Evolutionary conservation across 2,113 vertebrate species (phyloP), one percentile per base, ranked within the genome.

Genomic region (Hipposideros armiger): DNA sequence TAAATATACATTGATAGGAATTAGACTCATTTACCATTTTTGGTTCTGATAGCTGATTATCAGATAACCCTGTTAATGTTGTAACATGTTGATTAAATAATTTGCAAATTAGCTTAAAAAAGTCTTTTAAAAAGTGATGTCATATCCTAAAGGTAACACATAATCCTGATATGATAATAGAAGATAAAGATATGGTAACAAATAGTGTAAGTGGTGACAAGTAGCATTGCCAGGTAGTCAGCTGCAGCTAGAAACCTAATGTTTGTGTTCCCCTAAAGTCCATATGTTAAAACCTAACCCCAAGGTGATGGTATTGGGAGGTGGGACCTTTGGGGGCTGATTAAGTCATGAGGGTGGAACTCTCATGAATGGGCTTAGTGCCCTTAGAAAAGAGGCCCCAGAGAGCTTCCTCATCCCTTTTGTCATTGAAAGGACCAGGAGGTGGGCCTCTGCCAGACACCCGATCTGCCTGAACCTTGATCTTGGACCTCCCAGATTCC

Each of bases 11-110:
- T 58, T 70, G 50, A 15, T 16, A 14, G 50, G 36, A 90, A 84
- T 62, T 93, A 89, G 8, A 62, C 19, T 56, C n/a, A 76, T 89
- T 91, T 90, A 62, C 30, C 28, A 81, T 77, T 92, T 60, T 96
- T 84, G 67, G 14, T 88, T 93, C 52, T 52, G 28, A 82, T n/a
- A 88, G 52, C 26, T 81, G 28, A 90, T 50, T 58, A 84, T 70
- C 17, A 87, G 58, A 72, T 81, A 58, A 64, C 62, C 19, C 22
- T 47, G 11, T 22, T 69, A 64, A 60, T 73, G 24, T 8, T 11
- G 67, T 56, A 87, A 24, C 8, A 15, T 13, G 20, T 26, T 81
- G 30, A 26, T 91, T n/a, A 88, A 72, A 54, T 76, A 84, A 92
- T 88, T 73, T 17, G 0, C 8, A 80, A 56, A 87, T 84, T 72